phyloP scores from a whole-genome alignment of 2,113 vertebrate species.

The Brachyhypopomus gauderio region DNA sequence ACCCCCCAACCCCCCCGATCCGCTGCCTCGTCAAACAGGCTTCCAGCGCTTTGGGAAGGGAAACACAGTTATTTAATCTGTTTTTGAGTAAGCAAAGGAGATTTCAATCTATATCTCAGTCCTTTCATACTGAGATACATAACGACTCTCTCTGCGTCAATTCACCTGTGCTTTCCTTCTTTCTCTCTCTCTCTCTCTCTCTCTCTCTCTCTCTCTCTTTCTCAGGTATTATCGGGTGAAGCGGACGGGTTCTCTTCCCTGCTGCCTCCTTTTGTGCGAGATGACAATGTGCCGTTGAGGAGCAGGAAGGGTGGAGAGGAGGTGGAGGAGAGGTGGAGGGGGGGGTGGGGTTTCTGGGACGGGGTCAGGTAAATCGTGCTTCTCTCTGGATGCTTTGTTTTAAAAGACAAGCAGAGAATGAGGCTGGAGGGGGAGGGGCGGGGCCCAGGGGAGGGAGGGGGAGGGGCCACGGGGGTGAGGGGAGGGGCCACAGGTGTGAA shows the following conservation, averaged over 20 bases:
- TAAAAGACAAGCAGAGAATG: slow-evolving; percentile 16
- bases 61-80: slow-evolving; percentile 24
- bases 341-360: slow-evolving; percentile 54
- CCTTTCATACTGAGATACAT: too few relatives aligned
- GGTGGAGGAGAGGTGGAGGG: background rate
- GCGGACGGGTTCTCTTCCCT: slow-evolving; percentile 36
- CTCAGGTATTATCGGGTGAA: slow-evolving; percentile 51
- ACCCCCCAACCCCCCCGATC: background rate
- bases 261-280: slow-evolving; percentile 40
- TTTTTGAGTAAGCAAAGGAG: slow-evolving; percentile 16
- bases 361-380: slow-evolving; percentile 70
- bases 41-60: background rate
- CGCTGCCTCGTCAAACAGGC: background rate
- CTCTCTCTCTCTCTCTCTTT: background rate
- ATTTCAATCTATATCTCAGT: too few relatives aligned
- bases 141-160: background rate
- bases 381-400: slow-evolving; percentile 58
- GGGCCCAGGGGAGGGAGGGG: background rate
- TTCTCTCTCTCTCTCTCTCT: slow-evolving; percentile 10
- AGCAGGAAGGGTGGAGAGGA: slow-evolving; percentile 25
- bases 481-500: slow-evolving; percentile 62
- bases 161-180: background rate
- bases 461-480: too few relatives aligned
- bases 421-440: slow-evolving; percentile 68
- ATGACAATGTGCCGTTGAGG: slow-evolving; percentile 50